Evolutionary conservation across 1,140 invertebrate genomes (phyloP), one percentile per base, ranked within the genome.

Genomic region (Araneus ventricosus): DNA sequence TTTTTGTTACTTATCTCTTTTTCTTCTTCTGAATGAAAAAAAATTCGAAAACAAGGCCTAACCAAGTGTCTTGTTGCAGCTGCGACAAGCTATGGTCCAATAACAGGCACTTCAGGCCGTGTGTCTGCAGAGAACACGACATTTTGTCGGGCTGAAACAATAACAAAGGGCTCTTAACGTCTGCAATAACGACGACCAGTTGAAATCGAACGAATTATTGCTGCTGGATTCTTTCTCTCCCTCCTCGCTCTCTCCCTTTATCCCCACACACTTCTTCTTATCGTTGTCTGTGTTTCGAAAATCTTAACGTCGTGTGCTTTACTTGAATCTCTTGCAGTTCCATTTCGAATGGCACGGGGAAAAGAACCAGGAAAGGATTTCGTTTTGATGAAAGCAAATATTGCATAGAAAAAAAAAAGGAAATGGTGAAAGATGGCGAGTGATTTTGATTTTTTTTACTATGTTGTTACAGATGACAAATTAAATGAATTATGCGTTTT

Each of bases 131-230:
- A 52, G 63, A 75, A 88, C 87, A 88, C 61, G 87, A 88, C 87
- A 88, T 67, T 88, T 88, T 88, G 87, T 75, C 87, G 61, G 61
- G 63, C 27, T 37, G 63, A 88, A 88, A 88, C 87, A 88, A 88
- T 88, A 88, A 88, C 87, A 88, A 59, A 88, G 87, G 22, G 61
- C 87, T 70, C 87, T 88, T 88, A 88, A 88, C 87, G 87, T 88
- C 87, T 67, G 87, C 87, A 70, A 88, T 88, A 88, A 88, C 87
- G 87, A 88, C 87, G 85, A 88, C 87, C 45, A 57, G 87, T 88
- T 88, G 87, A 75, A 88, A 88, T 75, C 61, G 63, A 88, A 88
- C 61, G 87, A 88, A 88, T 88, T 88, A 88, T 88, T 88, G 87
- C 87, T 75, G 45, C 63, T 88, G 61, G 63, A 70, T 41, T 45